phyloP scores from a whole-genome alignment of 2,113 vertebrate species.

The Eidolon helvum region DNA sequence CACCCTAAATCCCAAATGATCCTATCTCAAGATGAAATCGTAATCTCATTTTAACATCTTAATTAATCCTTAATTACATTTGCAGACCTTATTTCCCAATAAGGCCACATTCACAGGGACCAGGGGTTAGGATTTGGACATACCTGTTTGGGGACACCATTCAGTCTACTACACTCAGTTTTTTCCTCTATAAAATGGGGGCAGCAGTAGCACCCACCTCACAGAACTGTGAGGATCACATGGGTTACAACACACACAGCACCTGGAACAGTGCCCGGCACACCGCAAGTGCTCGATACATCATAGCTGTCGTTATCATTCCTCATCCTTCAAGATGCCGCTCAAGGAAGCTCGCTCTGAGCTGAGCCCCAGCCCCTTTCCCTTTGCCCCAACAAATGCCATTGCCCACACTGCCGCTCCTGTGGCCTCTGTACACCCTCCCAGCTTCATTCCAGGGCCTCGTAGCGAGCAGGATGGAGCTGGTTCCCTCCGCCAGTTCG shows the following conservation, averaged over 20 bases:
- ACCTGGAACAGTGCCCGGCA: background rate
- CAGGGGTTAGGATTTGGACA: background rate
- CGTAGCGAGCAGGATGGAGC: background rate
- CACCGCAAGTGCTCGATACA: background rate
- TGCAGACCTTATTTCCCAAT: constrained; percentile 16
- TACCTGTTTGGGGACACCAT: background rate
- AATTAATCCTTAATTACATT: background rate
- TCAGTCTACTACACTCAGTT: background rate
- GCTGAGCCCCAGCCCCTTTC: background rate
- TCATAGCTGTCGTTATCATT: background rate
- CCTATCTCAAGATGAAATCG: background rate
- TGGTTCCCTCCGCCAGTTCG: background rate
- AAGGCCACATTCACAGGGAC: background rate
- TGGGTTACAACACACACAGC: accelerated
- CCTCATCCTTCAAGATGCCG: background rate
- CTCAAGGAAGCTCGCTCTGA: background rate
- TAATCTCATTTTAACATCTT: background rate
- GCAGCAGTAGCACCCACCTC: background rate
- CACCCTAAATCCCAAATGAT: background rate
- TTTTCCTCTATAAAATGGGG: background rate
- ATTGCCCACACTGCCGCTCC: background rate
- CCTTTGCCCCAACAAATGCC: background rate
- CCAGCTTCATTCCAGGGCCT: background rate
- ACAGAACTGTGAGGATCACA: accelerated
- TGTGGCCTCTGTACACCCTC: accelerated